A percentile compares a stretch with the other conserved stretches of the same genome.
These are phyloP conservation scores for Microtus oregoni DNA, from an alignment of 2,113 vertebrate species.

Conservation along the genomic window DNA sequence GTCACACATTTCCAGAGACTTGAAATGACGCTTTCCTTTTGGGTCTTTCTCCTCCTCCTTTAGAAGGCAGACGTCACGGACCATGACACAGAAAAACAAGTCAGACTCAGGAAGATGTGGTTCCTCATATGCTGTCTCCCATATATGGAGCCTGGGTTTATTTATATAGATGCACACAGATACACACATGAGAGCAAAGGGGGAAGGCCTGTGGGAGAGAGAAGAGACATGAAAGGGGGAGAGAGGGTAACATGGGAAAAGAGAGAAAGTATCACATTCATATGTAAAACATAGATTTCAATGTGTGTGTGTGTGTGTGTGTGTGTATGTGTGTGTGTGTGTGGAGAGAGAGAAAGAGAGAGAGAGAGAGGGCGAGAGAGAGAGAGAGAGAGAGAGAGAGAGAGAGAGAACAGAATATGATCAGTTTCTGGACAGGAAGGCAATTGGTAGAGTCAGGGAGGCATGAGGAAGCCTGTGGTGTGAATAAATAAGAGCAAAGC, in stretches of 20 bases:
- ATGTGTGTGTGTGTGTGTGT: too few relatives aligned
- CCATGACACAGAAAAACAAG: neutral
- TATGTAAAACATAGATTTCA: neutral
- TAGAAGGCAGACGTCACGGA: neutral
- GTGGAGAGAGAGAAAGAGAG: too few relatives aligned
- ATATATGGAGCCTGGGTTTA: neutral
- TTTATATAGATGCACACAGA: neutral
- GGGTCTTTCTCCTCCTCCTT: neutral
- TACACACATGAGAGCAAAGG: neutral
- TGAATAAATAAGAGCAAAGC: neutral
- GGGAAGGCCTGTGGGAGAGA: too few relatives aligned
- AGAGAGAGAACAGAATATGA: neutral
- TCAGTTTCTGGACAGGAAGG: neutral
- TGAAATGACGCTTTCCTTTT: neutral
- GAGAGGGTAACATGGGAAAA: neutral
- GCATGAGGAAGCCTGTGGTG: too few relatives aligned
- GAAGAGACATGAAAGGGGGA: neutral
- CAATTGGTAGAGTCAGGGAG: neutral
- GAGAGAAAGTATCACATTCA: neutral
- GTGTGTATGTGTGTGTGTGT: too few relatives aligned
- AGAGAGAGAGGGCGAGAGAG: neutral
- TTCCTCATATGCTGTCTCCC: neutral
- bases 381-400: neutral
- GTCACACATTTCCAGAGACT: neutral
- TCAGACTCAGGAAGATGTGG: neutral